Base-by-base conservation (phyloP, 2,888 invertebrate genomes). In the Linnaemya tessellans region DNA sequence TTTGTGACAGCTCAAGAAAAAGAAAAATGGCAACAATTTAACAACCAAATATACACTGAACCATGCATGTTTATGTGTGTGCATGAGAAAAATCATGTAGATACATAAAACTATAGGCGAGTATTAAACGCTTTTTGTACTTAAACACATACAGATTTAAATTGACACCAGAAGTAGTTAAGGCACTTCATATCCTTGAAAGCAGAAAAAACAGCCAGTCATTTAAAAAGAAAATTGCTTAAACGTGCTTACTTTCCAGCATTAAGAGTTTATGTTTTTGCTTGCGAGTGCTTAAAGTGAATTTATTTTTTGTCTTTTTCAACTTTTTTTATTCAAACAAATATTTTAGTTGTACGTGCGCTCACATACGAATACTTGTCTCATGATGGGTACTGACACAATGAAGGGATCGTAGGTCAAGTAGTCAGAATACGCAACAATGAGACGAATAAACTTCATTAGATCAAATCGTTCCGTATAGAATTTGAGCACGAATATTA, bases 171-270 rank as follows among this genome's bases (percentile, higher is more conserved):
- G 25, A 46, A 58, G 38, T 20, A 25, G 20, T 41, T 58, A 20
- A 30, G 15, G 11, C 49, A 25, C 22, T 65, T 71, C 25, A 56
- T 41, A 11, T 43, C n/a, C 13, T 18, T 35, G 30, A 30, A n/a
- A 68, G 46, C 64, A 54, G 35, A n/a, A 60, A 41, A 38, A 22
- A 38, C 22, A 67, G 56, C 65, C 30, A 62, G 43, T 74, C 73
- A 73, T 68, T 64, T 81, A 62, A 62, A 75, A 68, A 67, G 30
- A 54, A 82, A 78, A 77, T 82, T 64, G 65, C 58, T 58, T 65
- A 10, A 77, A 77, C 70, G 77, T 82, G 82, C 54, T 64, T 82
- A 35, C 64, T 75, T 70, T 56, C 46, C 25, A 35, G 41, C 64
- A 70, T 70, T 77, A 77, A 49, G 38, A 35, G 54, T 38, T 75